Evolutionary conservation across 2,888 invertebrate genomes (phyloP).

Genomic region (Prenolepis imparis): DNA sequence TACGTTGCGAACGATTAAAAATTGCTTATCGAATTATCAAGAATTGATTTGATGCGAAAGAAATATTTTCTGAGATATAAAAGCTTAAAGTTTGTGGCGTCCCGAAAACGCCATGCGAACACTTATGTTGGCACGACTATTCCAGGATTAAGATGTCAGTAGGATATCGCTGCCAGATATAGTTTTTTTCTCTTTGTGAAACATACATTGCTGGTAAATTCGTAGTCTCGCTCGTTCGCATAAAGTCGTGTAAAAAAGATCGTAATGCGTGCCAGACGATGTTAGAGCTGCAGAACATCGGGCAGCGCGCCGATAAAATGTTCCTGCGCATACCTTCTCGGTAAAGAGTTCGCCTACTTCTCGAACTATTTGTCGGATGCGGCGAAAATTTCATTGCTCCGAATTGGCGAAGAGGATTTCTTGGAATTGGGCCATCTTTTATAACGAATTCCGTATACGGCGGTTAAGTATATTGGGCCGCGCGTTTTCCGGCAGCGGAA

Average conservation of each 20-base stretch:
- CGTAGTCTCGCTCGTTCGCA: background rate
- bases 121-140: constrained; percentile 15
- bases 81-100: constrained; percentile 9
- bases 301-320: constrained; percentile 29
- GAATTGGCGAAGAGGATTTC: constrained; percentile 25
- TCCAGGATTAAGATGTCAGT: constrained; percentile 17
- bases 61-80: background rate
- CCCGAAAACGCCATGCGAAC: background rate
- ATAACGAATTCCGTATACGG: constrained; percentile 29
- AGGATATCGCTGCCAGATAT: constrained; percentile 35
- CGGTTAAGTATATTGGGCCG: background rate
- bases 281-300: constrained; percentile 10
- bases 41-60: background rate
- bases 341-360: constrained; percentile 39
- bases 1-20: background rate
- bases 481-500: background rate
- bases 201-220: background rate
- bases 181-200: background rate
- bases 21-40: background rate
- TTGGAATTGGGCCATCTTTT: constrained; percentile 42
- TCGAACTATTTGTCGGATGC: constrained; percentile 41
- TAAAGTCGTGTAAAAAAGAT: constrained; percentile 25
- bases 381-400: constrained; percentile 33
- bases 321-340: constrained; percentile 20
- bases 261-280: constrained; percentile 37